These are phyloP conservation scores for Montifringilla adamsi DNA, from an alignment of 2,113 vertebrate genomes.

Conservation along the genomic window DNA sequence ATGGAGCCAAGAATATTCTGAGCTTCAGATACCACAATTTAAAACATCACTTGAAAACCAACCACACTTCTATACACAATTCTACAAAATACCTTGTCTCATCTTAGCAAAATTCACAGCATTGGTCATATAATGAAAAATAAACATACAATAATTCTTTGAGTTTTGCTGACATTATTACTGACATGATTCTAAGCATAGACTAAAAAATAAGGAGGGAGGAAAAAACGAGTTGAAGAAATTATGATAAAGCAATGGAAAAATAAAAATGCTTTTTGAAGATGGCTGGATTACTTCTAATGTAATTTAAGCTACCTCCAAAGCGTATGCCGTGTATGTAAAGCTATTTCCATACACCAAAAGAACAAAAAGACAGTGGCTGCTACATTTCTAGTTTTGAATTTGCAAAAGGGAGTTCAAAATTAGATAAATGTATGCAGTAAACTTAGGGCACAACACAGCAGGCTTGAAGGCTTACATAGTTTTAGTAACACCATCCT, in stretches of 20 bases:
- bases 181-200: neutral
- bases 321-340: neutral
- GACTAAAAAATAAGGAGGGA: neutral
- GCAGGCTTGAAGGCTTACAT: neutral
- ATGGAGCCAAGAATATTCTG: neutral
- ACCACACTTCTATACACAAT: neutral
- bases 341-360: neutral
- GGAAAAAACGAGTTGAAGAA: neutral
- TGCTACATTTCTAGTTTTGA: neutral
- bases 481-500: neutral
- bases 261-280: neutral
- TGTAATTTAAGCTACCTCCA: neutral
- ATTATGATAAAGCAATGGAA: neutral
- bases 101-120: neutral
- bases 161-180: neutral
- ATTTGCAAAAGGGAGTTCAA: neutral
- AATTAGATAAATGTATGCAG: neutral
- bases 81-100: neutral
- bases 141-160: neutral
- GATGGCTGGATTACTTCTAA: neutral
- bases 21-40: slow-evolving; percentile 27
- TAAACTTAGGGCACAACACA: neutral
- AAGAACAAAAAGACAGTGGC: neutral
- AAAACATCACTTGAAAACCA: neutral
- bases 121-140: neutral